phyloP scores from a whole-genome alignment of 2,113 vertebrate species.

The Protobothrops flavoviridis region DNA sequence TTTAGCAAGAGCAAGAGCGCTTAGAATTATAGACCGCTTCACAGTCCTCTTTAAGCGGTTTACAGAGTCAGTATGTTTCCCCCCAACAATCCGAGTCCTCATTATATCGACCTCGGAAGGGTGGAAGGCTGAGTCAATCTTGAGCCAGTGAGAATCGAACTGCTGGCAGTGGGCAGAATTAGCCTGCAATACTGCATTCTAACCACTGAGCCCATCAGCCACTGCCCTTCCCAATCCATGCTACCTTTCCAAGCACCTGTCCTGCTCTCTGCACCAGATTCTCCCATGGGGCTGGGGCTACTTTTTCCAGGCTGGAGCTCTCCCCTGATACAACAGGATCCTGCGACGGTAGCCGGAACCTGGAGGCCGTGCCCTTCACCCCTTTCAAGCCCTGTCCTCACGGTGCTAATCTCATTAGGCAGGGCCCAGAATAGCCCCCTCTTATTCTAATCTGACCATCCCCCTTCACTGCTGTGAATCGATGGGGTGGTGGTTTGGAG shows the following conservation, averaged over 20 bases:
- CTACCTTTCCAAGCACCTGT: neutral
- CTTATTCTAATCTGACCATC: slow-evolving; percentile 8
- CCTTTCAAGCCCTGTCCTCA: slow-evolving; percentile 18
- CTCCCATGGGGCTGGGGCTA: neutral
- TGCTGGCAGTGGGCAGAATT: neutral
- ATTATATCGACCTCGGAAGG: neutral
- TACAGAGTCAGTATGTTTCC: no score
- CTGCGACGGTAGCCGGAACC: slow-evolving; percentile 59
- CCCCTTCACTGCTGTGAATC: neutral
- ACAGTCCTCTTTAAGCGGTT: no score
- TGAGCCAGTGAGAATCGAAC: neutral
- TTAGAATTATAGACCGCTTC: no score
- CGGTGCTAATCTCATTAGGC: slow-evolving; percentile 76
- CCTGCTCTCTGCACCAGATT: neutral
- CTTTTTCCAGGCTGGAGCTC: neutral
- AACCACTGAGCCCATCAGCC: neutral
- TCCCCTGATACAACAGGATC: neutral
- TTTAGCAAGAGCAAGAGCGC: neutral
- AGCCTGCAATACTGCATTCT: neutral
- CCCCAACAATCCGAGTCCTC: no score
- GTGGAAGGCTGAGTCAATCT: neutral
- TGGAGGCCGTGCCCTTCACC: slow-evolving; percentile 51
- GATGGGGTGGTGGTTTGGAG: neutral
- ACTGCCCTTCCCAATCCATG: neutral
- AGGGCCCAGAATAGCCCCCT: slow-evolving; percentile 63